Conservation (phyloP, 2,113 vertebrate species). For the Mobula hypostoma region DNA sequence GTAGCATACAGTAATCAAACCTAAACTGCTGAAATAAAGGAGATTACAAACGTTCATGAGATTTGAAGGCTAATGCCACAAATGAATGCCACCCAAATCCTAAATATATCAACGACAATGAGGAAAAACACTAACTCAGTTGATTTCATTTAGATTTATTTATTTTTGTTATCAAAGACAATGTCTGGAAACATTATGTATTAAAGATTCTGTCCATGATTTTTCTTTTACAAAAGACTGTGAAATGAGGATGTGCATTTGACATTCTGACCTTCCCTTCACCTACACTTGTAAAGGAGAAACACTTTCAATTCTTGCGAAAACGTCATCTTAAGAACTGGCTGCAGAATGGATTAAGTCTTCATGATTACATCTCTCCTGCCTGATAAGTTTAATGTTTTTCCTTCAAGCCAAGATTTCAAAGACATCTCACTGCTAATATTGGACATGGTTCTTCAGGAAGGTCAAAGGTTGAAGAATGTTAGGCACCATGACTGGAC, state of each 20-base stretch:
- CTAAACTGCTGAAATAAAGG: not conserved
- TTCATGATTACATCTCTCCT: conserved; percentile 40
- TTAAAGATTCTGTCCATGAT: conserved; percentile 65
- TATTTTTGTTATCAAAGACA: conserved; percentile 85
- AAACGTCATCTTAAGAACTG: not conserved
- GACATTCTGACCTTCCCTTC: conserved; percentile 60
- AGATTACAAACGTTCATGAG: not conserved
- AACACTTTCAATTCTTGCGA: conserved; percentile 37
- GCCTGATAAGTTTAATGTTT: not conserved
- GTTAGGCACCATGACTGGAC: conserved; percentile 70
- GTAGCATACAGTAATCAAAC: not conserved
- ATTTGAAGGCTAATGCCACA: not conserved
- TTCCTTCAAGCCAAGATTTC: conserved; percentile 45
- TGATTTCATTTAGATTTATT: conserved; percentile 46
- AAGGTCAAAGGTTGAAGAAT: conserved; percentile 49
- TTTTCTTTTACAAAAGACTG: conserved; percentile 61
- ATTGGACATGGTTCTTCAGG: conserved; percentile 56
- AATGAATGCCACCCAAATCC: not conserved
- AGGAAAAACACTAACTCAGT: not conserved
- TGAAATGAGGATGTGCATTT: conserved; percentile 63
- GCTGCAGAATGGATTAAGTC: conserved; percentile 40
- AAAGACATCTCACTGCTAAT: conserved; percentile 48
- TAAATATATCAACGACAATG: not conserved
- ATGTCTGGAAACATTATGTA: conserved; percentile 72
- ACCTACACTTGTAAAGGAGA: conserved; percentile 54